phyloP scores from a whole-genome alignment of 2,888 invertebrate genomes.

The Galerucella calmariensis region DNA sequence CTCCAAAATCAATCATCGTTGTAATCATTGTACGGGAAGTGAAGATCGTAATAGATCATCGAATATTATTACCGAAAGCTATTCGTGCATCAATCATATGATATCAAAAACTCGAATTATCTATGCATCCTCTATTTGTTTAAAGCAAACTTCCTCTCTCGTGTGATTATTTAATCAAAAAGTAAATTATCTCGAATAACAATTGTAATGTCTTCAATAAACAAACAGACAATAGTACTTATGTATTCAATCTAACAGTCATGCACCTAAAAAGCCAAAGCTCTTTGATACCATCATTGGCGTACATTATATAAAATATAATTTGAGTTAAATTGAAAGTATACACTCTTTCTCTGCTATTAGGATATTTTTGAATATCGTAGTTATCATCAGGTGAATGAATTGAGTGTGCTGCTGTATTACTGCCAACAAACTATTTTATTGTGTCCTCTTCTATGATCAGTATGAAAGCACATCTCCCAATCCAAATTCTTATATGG shows the following conservation, averaged over 20 bases:
- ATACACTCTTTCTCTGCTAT: neutral
- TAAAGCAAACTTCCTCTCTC: constrained; percentile 34
- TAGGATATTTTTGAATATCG: no score
- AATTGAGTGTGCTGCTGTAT: no score
- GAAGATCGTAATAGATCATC: no score
- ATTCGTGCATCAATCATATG: neutral
- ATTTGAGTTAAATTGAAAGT: neutral
- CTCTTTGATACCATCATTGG: constrained; percentile 15
- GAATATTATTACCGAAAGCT: neutral
- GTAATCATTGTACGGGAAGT: no score
- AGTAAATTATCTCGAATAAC: constrained; percentile 30
- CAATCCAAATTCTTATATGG: no score
- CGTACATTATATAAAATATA: constrained; percentile 3
- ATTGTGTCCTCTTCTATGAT: no score
- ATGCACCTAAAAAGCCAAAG: constrained; percentile 25
- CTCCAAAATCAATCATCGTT: no score
- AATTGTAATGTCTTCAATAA: constrained; percentile 29
- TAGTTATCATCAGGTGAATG: no score
- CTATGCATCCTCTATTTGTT: constrained; percentile 26
- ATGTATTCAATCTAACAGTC: constrained; percentile 34
- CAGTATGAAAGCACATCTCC: no score
- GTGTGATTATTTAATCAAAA: constrained; percentile 37
- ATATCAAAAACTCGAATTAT: constrained; percentile 11
- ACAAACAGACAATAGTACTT: constrained; percentile 37
- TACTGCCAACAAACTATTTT: no score